Conservation (phyloP, 2,888 invertebrate species). For the Chaitophorus viminalis region DNA sequence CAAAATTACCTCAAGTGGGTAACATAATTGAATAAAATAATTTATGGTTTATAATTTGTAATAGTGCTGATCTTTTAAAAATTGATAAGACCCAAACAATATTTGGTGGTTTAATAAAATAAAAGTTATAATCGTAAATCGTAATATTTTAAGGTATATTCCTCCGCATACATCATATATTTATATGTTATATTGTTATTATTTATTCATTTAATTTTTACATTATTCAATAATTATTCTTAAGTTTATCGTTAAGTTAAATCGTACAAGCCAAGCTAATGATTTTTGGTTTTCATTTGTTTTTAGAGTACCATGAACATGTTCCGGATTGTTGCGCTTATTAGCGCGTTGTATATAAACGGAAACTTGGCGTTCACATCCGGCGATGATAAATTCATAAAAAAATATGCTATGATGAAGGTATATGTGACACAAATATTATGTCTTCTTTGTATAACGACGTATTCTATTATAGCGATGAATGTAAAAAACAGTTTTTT, state of each 20-base stretch:
- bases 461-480: neutral
- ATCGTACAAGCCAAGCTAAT: neutral
- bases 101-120: neutral
- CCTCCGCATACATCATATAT: neutral
- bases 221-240: neutral
- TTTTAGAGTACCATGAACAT: slow-evolving; percentile 34
- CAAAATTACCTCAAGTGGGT: no score
- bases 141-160: neutral
- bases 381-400: slow-evolving; percentile 76
- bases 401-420: slow-evolving; percentile 80
- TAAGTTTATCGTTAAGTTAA: neutral
- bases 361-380: slow-evolving; percentile 69
- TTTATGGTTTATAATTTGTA: no score
- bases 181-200: no score
- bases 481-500: neutral
- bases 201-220: neutral
- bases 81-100: no score
- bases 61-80: no score
- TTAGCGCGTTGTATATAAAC: slow-evolving; percentile 46
- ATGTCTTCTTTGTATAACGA: neutral
- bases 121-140: neutral
- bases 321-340: slow-evolving; percentile 51
- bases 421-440: slow-evolving; percentile 67
- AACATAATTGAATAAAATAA: no score
- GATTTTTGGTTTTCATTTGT: slow-evolving; percentile 32